Evolutionary conservation across 2,113 vertebrate genomes (phyloP), one percentile per base, ranked within the genome.

Genomic region (Symphodus melops): DNA sequence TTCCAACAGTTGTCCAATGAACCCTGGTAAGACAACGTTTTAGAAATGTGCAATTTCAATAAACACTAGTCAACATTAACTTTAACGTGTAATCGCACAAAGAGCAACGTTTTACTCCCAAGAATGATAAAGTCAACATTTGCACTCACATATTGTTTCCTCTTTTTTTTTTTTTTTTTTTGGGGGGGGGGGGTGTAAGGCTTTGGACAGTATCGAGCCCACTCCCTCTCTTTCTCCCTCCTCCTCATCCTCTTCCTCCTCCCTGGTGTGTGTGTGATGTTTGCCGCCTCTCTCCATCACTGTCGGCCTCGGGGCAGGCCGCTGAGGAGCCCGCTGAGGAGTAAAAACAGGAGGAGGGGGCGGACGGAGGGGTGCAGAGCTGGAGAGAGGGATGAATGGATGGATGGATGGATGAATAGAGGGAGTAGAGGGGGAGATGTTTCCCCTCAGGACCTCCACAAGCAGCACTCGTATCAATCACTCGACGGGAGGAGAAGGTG

Each of bases 381-480:
- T 72, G 72, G 68, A 71, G 72, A 68, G 57, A 72, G 51, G 74
- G 58, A 48, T 28, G 77, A 59, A 61, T 25, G 62, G 66, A 60
- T 28, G 77, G 64, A 61, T 25, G 62, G 66, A 60, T 37, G 68
- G 82, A 77, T 48, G 53, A n/a, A n/a, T 25, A 25, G 42, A 17
- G n/a, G 21, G 25, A 55, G 39, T 2, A 19, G 23, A 60, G 39
- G 25, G 23, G 23, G 72, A 16, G 52, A 10, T 54, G 42, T 67
- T 44, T 55, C 82, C 89, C 90, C 87, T 83, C 61, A 59, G 84
- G 90, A 79, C 51, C 55, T 81, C 82, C 79, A 60, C 67, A 61
- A 65, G 83, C 76, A 86, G 79, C 56, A 20, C 60, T 84, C 13
- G 70, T 82, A 93, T 93, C 91, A 89, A 92, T 93, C 89, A 92